Evolutionary conservation across 2,888 invertebrate species (phyloP).

Genomic region (Melieria crassipennis): DNA sequence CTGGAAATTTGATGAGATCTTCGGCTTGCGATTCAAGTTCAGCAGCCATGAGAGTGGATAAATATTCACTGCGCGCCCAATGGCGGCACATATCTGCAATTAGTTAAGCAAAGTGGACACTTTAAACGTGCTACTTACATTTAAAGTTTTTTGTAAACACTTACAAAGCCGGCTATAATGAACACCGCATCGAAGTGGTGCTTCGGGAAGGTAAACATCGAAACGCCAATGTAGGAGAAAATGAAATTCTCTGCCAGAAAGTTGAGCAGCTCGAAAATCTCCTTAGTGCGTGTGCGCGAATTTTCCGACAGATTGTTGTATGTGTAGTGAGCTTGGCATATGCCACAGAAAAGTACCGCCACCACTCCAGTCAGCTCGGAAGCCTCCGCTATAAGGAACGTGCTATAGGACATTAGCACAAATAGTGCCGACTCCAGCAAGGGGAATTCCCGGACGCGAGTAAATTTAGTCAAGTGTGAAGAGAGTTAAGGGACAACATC

Average conservation of each 20-base stretch:
- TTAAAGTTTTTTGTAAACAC: slow-evolving; percentile 40
- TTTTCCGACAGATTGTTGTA: slow-evolving; percentile 94
- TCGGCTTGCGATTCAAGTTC: slow-evolving; percentile 90
- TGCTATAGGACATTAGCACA: slow-evolving; percentile 97
- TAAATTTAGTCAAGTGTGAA: slow-evolving; percentile 88
- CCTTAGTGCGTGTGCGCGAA: slow-evolving; percentile 87
- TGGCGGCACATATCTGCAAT: slow-evolving; percentile 83
- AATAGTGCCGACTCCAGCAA: slow-evolving; percentile 95
- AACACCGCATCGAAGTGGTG: slow-evolving; percentile 94
- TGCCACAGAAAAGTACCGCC: slow-evolving; percentile 97
- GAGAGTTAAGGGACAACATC: slow-evolving; percentile 54
- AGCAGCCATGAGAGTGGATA: slow-evolving; percentile 93
- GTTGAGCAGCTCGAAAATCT: slow-evolving; percentile 92
- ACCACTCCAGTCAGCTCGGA: slow-evolving; percentile 97
- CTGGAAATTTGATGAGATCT: slow-evolving; percentile 93
- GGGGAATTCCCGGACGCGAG: slow-evolving; percentile 93
- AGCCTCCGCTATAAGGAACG: slow-evolving; percentile 96
- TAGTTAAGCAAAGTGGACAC: not conserved
- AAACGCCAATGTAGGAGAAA: slow-evolving; percentile 98
- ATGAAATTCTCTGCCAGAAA: slow-evolving; percentile 98
- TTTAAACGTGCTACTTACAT: slow-evolving; percentile 28
- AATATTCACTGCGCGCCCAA: slow-evolving; percentile 93
- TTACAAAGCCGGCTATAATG: slow-evolving; percentile 92
- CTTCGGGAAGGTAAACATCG: slow-evolving; percentile 97
- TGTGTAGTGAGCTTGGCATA: slow-evolving; percentile 99